These are phyloP conservation scores for Achlya flavicornis DNA, from an alignment of 2,888 invertebrate species.

Conservation along the genomic window DNA sequence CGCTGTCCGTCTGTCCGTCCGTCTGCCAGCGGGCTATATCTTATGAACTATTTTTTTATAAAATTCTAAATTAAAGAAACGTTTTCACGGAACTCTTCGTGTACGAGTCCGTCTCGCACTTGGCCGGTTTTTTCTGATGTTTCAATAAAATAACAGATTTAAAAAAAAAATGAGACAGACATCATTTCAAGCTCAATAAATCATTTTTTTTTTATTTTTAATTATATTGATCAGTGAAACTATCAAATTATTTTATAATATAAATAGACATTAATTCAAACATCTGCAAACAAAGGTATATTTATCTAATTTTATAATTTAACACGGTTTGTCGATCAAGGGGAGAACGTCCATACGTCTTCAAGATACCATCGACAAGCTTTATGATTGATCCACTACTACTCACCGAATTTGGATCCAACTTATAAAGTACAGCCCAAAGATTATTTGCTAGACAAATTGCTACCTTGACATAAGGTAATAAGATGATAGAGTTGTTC, in stretches of 20 bases:
- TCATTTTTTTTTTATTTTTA: not conserved
- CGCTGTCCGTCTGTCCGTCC: too few relatives aligned
- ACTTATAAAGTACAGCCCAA: not conserved
- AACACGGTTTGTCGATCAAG: conserved; percentile 11
- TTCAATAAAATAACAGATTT: too few relatives aligned
- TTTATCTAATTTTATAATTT: conserved; percentile 7
- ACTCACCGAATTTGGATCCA: conserved; percentile 6
- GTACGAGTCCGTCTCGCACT: too few relatives aligned
- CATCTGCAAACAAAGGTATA: conserved; percentile 14
- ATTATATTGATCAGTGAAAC: not conserved
- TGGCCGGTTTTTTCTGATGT: too few relatives aligned
- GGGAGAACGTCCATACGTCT: conserved; percentile 13
- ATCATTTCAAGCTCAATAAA: too few relatives aligned
- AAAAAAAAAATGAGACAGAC: too few relatives aligned
- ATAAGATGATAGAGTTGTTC: not conserved
- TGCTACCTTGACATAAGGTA: not conserved
- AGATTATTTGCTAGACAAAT: not conserved
- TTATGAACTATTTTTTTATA: too few relatives aligned
- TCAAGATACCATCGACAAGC: conserved; percentile 13
- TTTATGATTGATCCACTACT: conserved; percentile 16
- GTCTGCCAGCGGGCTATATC: too few relatives aligned
- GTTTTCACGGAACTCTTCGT: too few relatives aligned
- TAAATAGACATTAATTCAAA: not conserved
- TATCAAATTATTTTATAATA: not conserved
- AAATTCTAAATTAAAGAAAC: too few relatives aligned